A percentile compares a stretch with the other conserved stretches of the same genome.
Conservation (phyloP, 2,797 vertebrate species). For the Enteromius paludinosus region DNA sequence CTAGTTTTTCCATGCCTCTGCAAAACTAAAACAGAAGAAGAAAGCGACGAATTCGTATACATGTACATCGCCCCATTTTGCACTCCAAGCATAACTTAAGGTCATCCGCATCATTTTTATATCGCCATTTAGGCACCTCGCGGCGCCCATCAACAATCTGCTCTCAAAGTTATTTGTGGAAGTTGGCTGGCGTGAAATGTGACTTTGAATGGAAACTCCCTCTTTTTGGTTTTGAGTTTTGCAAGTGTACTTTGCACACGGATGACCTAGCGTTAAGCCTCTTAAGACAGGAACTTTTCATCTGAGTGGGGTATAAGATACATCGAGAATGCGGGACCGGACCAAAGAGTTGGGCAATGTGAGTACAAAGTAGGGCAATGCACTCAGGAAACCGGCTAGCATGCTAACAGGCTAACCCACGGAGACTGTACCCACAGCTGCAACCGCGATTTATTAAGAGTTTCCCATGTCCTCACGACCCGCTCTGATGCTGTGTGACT, state of each 20-base stretch:
- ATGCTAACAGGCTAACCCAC: slow-evolving; percentile 23
- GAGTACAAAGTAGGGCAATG: slow-evolving; percentile 64
- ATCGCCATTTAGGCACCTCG: background rate
- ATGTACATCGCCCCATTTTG: slow-evolving; percentile 54
- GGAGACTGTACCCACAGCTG: background rate
- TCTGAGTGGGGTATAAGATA: background rate
- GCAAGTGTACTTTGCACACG: background rate
- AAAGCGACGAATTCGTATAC: background rate
- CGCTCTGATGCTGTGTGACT: background rate
- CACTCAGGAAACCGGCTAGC: slow-evolving; percentile 21
- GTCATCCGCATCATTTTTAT: background rate
- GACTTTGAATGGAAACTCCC: slow-evolving; percentile 57
- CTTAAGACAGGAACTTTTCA: background rate
- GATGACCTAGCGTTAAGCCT: slow-evolving; percentile 26
- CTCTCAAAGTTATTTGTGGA: slow-evolving; percentile 31
- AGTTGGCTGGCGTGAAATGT: slow-evolving; percentile 36
- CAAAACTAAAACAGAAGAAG: slow-evolving; percentile 16
- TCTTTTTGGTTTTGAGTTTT: slow-evolving; percentile 20
- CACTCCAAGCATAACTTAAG: background rate
- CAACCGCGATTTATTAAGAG: background rate
- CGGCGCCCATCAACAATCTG: slow-evolving; percentile 6
- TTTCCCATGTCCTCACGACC: background rate
- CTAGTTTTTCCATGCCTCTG: background rate
- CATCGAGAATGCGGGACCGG: slow-evolving; percentile 77
- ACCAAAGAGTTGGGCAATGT: slow-evolving; percentile 81